Evolutionary conservation across 35 echinoderm and acorn worm genomes (phyloP).

Genomic region (Lytechinus pictus): DNA sequence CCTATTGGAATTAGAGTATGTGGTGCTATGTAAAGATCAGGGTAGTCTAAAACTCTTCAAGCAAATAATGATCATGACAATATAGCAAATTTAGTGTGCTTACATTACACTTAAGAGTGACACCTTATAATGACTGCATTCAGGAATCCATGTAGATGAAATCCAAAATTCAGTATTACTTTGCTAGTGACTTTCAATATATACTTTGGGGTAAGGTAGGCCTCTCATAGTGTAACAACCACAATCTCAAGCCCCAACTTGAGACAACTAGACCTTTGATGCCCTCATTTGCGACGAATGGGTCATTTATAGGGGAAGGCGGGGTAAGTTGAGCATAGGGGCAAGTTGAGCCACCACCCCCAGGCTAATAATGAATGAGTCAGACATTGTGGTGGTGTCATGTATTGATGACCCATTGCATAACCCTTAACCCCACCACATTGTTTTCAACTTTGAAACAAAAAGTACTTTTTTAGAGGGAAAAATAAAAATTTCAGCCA

Average conservation of each 20-base stretch:
- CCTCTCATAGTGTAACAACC: neutral
- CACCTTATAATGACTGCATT: neutral
- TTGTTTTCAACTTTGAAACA: too few relatives aligned
- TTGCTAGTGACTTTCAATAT: neutral
- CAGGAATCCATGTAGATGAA: neutral
- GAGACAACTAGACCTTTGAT: neutral
- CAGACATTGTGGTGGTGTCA: too few relatives aligned
- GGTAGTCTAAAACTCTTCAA: neutral
- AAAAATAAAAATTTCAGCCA: too few relatives aligned
- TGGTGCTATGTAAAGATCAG: neutral
- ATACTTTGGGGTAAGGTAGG: neutral
- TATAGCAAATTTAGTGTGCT: neutral
- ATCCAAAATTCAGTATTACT: neutral
- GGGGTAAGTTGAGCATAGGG: too few relatives aligned
- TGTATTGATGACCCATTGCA: too few relatives aligned
- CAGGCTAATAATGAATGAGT: too few relatives aligned
- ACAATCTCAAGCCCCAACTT: neutral
- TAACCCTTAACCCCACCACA: too few relatives aligned
- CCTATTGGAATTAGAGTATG: neutral
- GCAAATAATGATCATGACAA: neutral
- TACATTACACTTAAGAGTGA: neutral
- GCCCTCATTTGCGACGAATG: neutral
- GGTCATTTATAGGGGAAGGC: neutral
- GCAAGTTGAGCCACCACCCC: too few relatives aligned
- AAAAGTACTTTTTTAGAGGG: too few relatives aligned